Percentiles rank a stretch among this genome's conserved stretches.
These are phyloP conservation scores for Caenorhabditis sp. DNA, from an alignment of 2,888 invertebrate species.

Conservation along the genomic window DNA sequence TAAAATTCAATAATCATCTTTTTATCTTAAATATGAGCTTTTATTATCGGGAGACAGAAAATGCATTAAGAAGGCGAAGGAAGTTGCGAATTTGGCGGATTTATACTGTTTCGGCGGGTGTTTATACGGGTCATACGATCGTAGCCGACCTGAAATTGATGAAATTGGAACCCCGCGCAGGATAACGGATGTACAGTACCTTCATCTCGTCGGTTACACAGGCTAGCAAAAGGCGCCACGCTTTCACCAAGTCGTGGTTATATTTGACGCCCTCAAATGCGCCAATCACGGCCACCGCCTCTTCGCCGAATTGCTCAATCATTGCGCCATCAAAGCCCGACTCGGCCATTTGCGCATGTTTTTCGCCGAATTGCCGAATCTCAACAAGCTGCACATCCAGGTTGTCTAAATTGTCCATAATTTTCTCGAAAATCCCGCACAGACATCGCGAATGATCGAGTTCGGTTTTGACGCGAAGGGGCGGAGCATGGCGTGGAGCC, in stretches of 20 bases:
- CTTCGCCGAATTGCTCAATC: slow-evolving; percentile 59
- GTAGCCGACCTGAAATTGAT: slow-evolving; percentile 42
- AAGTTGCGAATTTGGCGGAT: slow-evolving; percentile 76
- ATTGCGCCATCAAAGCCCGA: slow-evolving; percentile 55
- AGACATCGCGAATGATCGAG: slow-evolving; percentile 58
- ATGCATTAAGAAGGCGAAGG: not conserved
- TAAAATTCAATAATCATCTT: not conserved
- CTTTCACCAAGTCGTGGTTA: slow-evolving; percentile 54
- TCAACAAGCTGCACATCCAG: slow-evolving; percentile 41
- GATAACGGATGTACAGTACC: slow-evolving; percentile 17
- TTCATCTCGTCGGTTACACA: slow-evolving; percentile 58
- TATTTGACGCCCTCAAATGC: slow-evolving; percentile 54
- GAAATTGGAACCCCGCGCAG: not conserved
- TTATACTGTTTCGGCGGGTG: slow-evolving; percentile 73
- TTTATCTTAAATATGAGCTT: too few relatives aligned
- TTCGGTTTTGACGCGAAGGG: slow-evolving; percentile 55
- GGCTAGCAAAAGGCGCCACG: slow-evolving; percentile 54
- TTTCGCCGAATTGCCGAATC: slow-evolving; percentile 53
- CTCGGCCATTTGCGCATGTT: slow-evolving; percentile 60
- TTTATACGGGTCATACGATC: slow-evolving; percentile 43
- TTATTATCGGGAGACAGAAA: too few relatives aligned
- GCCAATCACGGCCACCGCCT: slow-evolving; percentile 52
- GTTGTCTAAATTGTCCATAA: slow-evolving; percentile 48
- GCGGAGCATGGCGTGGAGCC: slow-evolving; percentile 41
- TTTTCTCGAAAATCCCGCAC: slow-evolving; percentile 46